These are phyloP conservation scores for Scopus umbretta DNA, from an alignment of 2,113 vertebrate genomes.

Conservation along the genomic window DNA sequence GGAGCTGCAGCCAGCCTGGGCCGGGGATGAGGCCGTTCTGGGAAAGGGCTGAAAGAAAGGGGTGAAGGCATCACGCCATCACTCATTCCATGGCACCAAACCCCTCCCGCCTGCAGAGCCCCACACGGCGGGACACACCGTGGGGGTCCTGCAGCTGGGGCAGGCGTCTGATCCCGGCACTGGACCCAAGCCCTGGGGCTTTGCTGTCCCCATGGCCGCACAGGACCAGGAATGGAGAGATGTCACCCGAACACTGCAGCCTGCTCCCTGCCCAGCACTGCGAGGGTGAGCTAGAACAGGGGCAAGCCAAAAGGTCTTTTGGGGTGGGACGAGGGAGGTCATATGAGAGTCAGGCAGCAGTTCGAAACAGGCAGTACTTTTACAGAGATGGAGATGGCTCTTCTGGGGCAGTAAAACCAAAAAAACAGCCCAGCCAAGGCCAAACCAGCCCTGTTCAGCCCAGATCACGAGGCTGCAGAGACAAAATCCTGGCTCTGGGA, in stretches of 20 bases:
- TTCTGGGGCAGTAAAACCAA: not conserved
- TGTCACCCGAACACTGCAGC: not conserved
- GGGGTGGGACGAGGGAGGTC: accelerated
- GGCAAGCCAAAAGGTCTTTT: not conserved
- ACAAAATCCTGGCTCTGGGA: not conserved
- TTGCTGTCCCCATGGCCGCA: not conserved
- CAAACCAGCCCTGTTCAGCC: not conserved
- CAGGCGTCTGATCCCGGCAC: not conserved
- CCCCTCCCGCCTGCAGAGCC: not conserved
- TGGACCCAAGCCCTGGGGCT: not conserved
- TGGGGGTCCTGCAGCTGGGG: not conserved
- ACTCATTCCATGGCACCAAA: not conserved
- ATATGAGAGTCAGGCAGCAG: not conserved
- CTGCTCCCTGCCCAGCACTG: not conserved
- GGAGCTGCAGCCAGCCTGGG: not conserved
- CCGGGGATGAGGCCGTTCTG: not conserved
- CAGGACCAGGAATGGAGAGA: accelerated
- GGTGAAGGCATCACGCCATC: not conserved
- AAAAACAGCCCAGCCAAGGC: not conserved
- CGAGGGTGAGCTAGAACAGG: not conserved
- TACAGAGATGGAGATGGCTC: not conserved
- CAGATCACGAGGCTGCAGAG: not conserved
- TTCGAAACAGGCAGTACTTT: not conserved
- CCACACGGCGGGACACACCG: not conserved
- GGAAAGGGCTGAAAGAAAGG: not conserved